Conservation (phyloP, 1,140 invertebrate genomes). For the Eupristina koningsbergeri region DNA sequence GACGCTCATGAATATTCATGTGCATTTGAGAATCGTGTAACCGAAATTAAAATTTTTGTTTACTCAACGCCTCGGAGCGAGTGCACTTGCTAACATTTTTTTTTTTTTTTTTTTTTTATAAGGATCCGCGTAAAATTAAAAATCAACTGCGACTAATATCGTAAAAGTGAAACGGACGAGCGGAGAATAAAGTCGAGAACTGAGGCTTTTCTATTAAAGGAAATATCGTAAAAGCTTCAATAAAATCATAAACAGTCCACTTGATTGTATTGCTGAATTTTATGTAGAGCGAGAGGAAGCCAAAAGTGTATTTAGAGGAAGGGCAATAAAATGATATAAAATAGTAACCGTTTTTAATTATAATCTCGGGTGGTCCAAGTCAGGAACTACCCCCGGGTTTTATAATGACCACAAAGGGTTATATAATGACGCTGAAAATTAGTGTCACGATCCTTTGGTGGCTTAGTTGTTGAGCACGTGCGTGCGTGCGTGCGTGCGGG, state of each 20-base stretch:
- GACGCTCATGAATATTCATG: background rate
- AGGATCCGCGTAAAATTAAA: background rate
- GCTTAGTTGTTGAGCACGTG: background rate
- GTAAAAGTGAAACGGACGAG: background rate
- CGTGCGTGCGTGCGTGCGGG: background rate
- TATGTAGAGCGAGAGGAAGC: background rate
- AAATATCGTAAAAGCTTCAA: background rate
- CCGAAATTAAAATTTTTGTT: background rate
- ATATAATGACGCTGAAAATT: background rate
- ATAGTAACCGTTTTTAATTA: constrained; percentile 15
- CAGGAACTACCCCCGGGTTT: background rate
- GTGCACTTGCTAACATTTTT: too few relatives aligned
- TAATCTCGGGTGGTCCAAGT: background rate
- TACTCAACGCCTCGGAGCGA: background rate
- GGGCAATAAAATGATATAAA: constrained; percentile 23
- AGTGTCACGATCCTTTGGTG: background rate
- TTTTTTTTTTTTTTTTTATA: background rate
- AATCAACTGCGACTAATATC: background rate
- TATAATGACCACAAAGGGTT: background rate
- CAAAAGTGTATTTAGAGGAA: background rate
- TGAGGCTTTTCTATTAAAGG: background rate
- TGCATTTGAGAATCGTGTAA: too few relatives aligned
- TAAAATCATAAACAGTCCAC: background rate
- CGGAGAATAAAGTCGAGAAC: background rate
- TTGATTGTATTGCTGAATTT: constrained; percentile 10